Evolutionary conservation across 2,888 invertebrate genomes (phyloP), one percentile per base, ranked within the genome.

Genomic region (Heteromyza rotundicornis): DNA sequence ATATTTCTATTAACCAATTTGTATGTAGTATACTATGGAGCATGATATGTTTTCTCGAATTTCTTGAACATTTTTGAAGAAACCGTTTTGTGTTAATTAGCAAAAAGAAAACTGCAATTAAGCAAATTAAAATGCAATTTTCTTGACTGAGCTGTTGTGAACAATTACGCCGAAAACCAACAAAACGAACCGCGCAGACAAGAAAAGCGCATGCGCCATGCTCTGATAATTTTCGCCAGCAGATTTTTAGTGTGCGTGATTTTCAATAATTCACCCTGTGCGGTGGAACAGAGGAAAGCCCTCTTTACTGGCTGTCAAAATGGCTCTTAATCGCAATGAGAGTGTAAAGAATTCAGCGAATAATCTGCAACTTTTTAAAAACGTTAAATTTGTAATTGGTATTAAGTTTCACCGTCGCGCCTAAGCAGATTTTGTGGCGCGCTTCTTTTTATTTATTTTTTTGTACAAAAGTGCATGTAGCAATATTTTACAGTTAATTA

Each of bases 401-500:
- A 51, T 20, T 14, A 51, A 32, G 32, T 73, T 73, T 73, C 73
- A 73, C 73, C 68, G 61, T 59, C 59, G 40, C 59, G 40, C 22
- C 69, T 27, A 27, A 40, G n/a, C 40, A 40, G 14, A 40, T 40
- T 40, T n/a, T 40, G 40, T 40, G 3, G 14, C 3, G 40, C 40
- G 8, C 16, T 40, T 40, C 14, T 10, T 40, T 40, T 40, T n/a
- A 3, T 40, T 40, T 40, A 3, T 3, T 10, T 40, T 40, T 40
- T 40, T 64, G 20, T 59, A 44, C 56, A 17, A 20, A 47, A 2
- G 47, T 17, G 47, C 17, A 20, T 47, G 47, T 47, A 19, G 47
- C 17, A 19, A 58, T 64, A 68, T 62, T 70, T 67, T 68, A 67
- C 68, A 65, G 70, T 70, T 75, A 67, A 68, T 73, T 68, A 71